Percentiles rank a stretch among this genome's conserved stretches.
Conservation (phyloP, 23 tunicate genomes). For the Ciona savignyi region DNA sequence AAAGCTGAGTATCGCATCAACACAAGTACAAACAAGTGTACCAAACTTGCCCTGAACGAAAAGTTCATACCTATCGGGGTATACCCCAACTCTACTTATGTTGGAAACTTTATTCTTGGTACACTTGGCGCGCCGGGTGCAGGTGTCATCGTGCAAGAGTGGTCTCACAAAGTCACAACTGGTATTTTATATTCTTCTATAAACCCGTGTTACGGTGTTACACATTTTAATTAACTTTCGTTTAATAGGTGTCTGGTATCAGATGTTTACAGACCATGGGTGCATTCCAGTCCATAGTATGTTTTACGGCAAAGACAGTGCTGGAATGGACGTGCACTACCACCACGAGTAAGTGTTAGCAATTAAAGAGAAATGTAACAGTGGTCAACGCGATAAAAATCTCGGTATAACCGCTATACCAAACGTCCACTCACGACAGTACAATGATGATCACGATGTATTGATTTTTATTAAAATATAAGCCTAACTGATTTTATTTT, state of each 20-base stretch:
- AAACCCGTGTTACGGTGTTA: neutral
- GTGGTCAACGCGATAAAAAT: too few species aligned
- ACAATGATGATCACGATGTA: too few species aligned
- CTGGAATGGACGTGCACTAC: conserved; percentile 22
- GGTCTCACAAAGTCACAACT: conserved; percentile 10
- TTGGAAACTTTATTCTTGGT: conserved; percentile 23
- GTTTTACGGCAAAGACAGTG: neutral
- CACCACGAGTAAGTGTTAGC: conserved; percentile 18
- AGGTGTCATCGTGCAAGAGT: conserved; percentile 35
- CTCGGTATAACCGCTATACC: too few species aligned
- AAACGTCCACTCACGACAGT: too few species aligned
- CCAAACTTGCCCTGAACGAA: conserved; percentile 4
- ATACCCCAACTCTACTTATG: conserved; percentile 28
- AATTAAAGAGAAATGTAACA: neutral
- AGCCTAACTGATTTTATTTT: too few species aligned
- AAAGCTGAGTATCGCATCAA: conserved; percentile 13
- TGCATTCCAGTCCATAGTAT: conserved; percentile 27
- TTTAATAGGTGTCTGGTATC: conserved; percentile 1
- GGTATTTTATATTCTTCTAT: neutral
- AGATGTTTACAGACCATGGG: conserved; percentile 18
- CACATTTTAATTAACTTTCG: neutral
- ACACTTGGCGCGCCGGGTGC: conserved; percentile 9
- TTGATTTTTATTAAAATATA: too few species aligned
- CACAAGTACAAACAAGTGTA: conserved; percentile 34
- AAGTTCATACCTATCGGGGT: conserved; percentile 20